Conservation (phyloP, 2,113 vertebrate genomes). For the Sceloporus tristichus region DNA sequence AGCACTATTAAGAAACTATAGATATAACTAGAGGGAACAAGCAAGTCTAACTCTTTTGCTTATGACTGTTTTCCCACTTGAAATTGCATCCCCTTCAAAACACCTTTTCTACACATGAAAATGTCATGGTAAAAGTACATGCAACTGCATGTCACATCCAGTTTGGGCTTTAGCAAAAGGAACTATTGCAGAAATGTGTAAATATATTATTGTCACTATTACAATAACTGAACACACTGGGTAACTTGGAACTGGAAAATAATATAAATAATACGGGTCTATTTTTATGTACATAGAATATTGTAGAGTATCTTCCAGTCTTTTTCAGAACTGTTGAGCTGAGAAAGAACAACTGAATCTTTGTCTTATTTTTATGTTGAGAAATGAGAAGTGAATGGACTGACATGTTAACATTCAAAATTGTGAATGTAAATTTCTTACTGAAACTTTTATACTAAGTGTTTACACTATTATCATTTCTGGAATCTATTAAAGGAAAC, state of each 20-base stretch:
- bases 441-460: constrained; percentile 93
- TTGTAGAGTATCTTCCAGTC: constrained; percentile 85
- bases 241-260: constrained; percentile 83
- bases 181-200: constrained; percentile 11
- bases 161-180: not conserved
- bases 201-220: constrained; percentile 31
- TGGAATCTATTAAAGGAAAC: constrained; percentile 78
- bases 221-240: constrained; percentile 74
- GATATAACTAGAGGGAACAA: not conserved
- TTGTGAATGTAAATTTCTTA: constrained; percentile 91
- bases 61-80: not conserved
- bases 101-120: not conserved
- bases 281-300: constrained; percentile 86
- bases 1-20: too few relatives aligned
- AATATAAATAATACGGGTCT: constrained; percentile 90
- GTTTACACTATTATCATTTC: constrained; percentile 92
- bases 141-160: not conserved
- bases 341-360: constrained; percentile 82
- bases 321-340: constrained; percentile 82
- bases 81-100: not conserved
- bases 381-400: constrained; percentile 80
- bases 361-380: constrained; percentile 90
- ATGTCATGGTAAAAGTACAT: not conserved
- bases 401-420: constrained; percentile 81
- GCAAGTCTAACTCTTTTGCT: not conserved